Evolutionary conservation across 2,113 vertebrate genomes (phyloP), one percentile per base, ranked within the genome.

Genomic region (Perca schrenkii): DNA sequence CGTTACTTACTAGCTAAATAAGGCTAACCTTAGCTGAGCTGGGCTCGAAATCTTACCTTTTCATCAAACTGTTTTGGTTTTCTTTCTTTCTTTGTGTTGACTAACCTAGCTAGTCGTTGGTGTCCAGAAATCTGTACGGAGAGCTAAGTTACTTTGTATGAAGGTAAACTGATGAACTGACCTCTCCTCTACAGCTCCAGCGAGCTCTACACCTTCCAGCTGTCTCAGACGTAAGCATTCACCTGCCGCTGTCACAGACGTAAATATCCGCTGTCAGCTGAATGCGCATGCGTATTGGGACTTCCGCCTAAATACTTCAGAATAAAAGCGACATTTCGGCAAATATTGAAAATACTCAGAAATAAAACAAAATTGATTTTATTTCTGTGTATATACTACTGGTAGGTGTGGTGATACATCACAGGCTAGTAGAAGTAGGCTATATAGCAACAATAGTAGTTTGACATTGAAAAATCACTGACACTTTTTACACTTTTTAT

Each of bases 21-120:
- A 16, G 7, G 83, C 87, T 89, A 88, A 74, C 36, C 53, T 76
- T 89, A 86, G 83, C 80, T 17, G 15, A 67, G 61, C 22, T 19
- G 8, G 4, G 22, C 11, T 49, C 50, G 0, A 40, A 65, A 47
- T 74, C 74, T 85, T 80, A 92, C 91, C 87, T 92, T 80, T 83
- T 82, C 82, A 85, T 86, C 40, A 88, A 86, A 81, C 13, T 56
- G 8, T 40, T 43, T 4, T 1, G 7, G 3, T 67, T 60, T n/a
- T 49, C n/a, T 66, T 47, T 22, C 16, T 60, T 19, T 47, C 28
- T 77, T 43, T 17, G 7, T 12, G 7, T 71, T 47, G 46, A 28
- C 12, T 50, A 2, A 19, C 13, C 49, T 49, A 1, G 0, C 1
- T 2, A 25, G n/a, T 52, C 1, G 2, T 16, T 2, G 2, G 8